Evolutionary conservation across 2,797 vertebrate species (phyloP).

Genomic region (Liasis olivaceus): DNA sequence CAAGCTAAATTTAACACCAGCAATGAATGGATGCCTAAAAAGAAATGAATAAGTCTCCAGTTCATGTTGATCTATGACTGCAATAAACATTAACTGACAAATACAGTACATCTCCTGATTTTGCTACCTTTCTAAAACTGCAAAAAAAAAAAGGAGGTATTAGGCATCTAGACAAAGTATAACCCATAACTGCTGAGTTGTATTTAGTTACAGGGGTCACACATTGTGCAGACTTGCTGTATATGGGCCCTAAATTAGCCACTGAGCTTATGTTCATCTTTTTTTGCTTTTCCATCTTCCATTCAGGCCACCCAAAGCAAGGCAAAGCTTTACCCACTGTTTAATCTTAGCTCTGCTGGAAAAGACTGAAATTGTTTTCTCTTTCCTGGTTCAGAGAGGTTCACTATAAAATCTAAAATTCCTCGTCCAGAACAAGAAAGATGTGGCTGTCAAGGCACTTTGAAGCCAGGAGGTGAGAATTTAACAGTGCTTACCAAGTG

Average conservation of each 20-base stretch:
- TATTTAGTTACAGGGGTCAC: background rate
- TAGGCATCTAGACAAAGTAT: background rate
- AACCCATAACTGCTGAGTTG: background rate
- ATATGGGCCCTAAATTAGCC: background rate
- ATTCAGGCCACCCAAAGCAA: background rate
- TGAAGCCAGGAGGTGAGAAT: constrained; percentile 33
- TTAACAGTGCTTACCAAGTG: constrained; percentile 44
- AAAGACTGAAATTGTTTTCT: background rate
- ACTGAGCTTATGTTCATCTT: background rate
- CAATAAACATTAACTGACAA: too few species aligned
- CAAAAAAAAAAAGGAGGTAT: background rate
- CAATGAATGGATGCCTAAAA: background rate
- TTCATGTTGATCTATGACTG: too few species aligned
- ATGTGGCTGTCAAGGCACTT: background rate
- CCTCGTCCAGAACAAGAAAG: constrained; percentile 11
- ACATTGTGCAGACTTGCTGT: background rate
- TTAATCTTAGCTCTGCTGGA: background rate
- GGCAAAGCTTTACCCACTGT: background rate
- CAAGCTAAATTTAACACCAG: background rate
- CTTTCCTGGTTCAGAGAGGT: background rate
- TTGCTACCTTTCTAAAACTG: background rate
- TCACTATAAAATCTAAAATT: constrained; percentile 13
- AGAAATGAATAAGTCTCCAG: background rate
- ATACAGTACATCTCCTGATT: too few species aligned
- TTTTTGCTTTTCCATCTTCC: background rate